These are phyloP conservation scores for Synanceia verrucosa DNA, from an alignment of 2,797 vertebrate genomes.

Conservation along the genomic window DNA sequence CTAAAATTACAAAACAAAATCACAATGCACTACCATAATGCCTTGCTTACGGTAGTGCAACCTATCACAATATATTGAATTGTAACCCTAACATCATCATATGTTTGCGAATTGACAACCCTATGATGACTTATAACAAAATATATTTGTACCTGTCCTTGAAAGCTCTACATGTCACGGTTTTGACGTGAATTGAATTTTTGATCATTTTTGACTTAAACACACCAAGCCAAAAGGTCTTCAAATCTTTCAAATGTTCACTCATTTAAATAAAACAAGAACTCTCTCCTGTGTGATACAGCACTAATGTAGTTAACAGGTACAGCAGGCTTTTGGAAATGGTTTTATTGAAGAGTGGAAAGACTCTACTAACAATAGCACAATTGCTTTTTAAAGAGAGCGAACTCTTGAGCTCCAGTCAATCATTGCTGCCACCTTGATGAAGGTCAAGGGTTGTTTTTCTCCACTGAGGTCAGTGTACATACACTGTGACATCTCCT, in stretches of 20 bases:
- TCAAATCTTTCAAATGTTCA: neutral
- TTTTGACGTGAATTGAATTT: slow-evolving; percentile 5
- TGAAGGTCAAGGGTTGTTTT: slow-evolving; percentile 52
- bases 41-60: neutral
- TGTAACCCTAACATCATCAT: neutral
- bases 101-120: neutral
- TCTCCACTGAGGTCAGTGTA: slow-evolving; percentile 3
- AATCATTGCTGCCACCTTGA: slow-evolving; percentile 19
- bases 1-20: neutral
- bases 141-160: neutral
- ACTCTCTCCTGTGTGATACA: neutral
- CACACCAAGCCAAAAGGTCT: slow-evolving; percentile 1
- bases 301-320: neutral
- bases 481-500: neutral
- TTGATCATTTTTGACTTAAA: neutral
- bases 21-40: neutral
- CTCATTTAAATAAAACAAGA: neutral
- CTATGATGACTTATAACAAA: neutral
- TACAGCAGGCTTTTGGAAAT: slow-evolving; percentile 16
- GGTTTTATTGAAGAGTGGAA: slow-evolving; percentile 19
- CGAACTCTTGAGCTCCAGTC: slow-evolving; percentile 5
- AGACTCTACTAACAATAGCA: slow-evolving; percentile 13
- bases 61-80: neutral
- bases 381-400: slow-evolving; percentile 21
- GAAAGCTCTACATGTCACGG: neutral